phyloP scores from a whole-genome alignment of 2,888 invertebrate species.

The Hoplodrina ambigua region DNA sequence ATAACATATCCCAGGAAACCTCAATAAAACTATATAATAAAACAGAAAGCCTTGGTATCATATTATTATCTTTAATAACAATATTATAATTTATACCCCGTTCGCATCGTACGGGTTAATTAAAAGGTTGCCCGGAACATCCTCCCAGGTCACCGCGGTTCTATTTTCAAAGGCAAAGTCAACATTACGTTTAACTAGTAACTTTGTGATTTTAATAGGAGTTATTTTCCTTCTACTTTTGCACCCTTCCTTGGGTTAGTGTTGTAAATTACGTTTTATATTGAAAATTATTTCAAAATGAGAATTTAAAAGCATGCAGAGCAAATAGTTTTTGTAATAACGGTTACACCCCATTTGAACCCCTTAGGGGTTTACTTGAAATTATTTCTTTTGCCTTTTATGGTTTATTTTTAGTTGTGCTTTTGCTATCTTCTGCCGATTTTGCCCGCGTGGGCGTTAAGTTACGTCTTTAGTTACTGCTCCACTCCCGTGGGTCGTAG shows the following conservation, averaged over 20 bases:
- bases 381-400: neutral
- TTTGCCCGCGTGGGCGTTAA: too few relatives aligned
- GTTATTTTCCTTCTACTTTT: neutral
- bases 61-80: slow-evolving; percentile 42
- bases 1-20: slow-evolving; percentile 4
- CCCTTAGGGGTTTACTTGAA: neutral
- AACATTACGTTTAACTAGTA: slow-evolving; percentile 23
- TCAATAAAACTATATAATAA: slow-evolving; percentile 23
- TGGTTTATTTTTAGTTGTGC: too few relatives aligned
- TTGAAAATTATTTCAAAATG: neutral
- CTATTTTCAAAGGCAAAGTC: slow-evolving; percentile 40
- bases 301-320: neutral
- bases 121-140: slow-evolving; percentile 30
- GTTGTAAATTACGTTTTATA: too few relatives aligned
- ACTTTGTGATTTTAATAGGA: slow-evolving; percentile 11
- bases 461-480: too few relatives aligned
- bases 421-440: too few relatives aligned
- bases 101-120: slow-evolving; percentile 41
- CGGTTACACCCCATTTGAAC: neutral
- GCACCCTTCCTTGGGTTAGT: neutral
- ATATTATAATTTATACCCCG: slow-evolving; percentile 26
- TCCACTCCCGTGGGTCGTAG: too few relatives aligned
- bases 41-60: slow-evolving; percentile 23
- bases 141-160: slow-evolving; percentile 2
- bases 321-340: neutral